These are phyloP conservation scores for Perdix hodgsoniae DNA, from an alignment of 2,797 vertebrate species.

Conservation along the genomic window DNA sequence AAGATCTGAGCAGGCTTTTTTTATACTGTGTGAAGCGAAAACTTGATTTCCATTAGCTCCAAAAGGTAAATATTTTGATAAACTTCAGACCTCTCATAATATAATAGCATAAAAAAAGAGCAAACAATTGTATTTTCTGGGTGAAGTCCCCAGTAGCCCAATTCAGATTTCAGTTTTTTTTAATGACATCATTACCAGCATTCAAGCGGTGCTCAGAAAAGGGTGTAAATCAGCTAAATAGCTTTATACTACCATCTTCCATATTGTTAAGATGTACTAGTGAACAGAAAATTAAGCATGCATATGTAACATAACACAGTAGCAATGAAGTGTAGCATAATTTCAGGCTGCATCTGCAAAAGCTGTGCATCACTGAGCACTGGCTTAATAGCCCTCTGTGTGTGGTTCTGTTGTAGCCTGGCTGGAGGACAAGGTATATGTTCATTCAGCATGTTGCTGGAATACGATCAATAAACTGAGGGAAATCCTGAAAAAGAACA, in stretches of 20 bases:
- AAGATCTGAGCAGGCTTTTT: conserved; percentile 32
- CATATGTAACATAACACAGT: conserved; percentile 15
- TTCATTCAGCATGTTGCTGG: not conserved
- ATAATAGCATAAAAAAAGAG: not conserved
- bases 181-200: not conserved
- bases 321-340: not conserved
- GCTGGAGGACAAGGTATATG: not conserved
- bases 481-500: not conserved
- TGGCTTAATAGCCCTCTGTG: not conserved
- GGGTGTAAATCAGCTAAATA: conserved; percentile 15
- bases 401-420: not conserved
- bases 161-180: not conserved
- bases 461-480: not conserved
- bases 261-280: not conserved
- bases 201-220: not conserved
- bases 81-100: not conserved
- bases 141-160: not conserved
- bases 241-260: not conserved
- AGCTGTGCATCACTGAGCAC: not conserved
- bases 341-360: conserved; percentile 21
- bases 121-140: not conserved
- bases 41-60: not conserved
- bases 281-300: conserved; percentile 51
- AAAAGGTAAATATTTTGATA: conserved; percentile 32
- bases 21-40: conserved; percentile 23